Evolutionary conservation across 2,113 vertebrate species (phyloP).

Genomic region (Aepyceros melampus): DNA sequence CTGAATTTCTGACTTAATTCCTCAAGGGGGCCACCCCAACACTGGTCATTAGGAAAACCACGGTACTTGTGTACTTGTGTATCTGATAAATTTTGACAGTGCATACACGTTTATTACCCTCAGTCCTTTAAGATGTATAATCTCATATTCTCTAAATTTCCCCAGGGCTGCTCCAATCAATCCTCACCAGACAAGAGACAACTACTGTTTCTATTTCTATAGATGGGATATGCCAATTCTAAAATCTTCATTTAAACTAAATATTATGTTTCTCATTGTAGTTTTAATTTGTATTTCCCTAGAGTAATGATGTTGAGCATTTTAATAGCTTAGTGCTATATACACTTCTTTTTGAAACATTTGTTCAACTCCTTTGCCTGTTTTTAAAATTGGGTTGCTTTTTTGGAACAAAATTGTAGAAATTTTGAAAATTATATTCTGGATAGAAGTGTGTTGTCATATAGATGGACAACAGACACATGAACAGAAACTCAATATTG

Average conservation of each 20-base stretch:
- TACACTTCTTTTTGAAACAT: not conserved
- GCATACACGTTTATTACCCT: not conserved
- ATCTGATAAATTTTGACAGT: not conserved
- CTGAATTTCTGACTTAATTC: not conserved
- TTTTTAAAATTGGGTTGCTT: not conserved
- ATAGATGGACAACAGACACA: not conserved
- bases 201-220: not conserved
- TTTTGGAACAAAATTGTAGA: not conserved
- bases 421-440: not conserved
- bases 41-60: not conserved
- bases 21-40: not conserved
- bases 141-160: not conserved
- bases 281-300: not conserved
- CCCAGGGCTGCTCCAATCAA: not conserved
- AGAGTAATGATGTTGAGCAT: not conserved
- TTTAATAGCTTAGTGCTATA: not conserved
- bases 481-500: not conserved
- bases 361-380: not conserved
- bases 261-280: not conserved
- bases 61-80: not conserved
- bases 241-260: not conserved
- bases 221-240: not conserved
- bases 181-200: not conserved
- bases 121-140: not conserved
- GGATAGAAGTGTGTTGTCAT: not conserved